phyloP scores from a whole-genome alignment of 2,888 invertebrate genomes.

The Platynereis dumerilii region DNA sequence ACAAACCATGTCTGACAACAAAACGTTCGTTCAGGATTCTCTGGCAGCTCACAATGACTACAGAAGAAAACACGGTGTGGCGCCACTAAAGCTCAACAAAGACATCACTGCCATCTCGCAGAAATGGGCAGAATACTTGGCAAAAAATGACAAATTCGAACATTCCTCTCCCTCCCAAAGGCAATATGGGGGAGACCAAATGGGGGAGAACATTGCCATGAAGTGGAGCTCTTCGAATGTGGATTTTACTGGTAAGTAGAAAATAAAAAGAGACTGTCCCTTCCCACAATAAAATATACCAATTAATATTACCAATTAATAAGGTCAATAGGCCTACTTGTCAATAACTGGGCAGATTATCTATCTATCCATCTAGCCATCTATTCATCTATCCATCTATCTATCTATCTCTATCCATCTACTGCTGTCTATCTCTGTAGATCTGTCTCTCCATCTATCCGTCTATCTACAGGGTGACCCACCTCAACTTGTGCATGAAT shows the following conservation, averaged over 20 bases:
- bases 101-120: constrained; percentile 66
- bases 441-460: too few species aligned
- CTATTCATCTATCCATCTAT: too few species aligned
- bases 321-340: too few species aligned
- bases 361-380: too few species aligned
- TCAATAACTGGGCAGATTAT: too few species aligned
- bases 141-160: constrained; percentile 82
- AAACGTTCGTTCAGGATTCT: constrained; percentile 49
- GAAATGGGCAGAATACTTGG: constrained; percentile 84
- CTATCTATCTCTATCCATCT: too few species aligned
- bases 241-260: constrained; percentile 41
- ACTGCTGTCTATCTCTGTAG: too few species aligned
- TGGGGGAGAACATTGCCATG: constrained; percentile 50
- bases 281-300: too few species aligned
- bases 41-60: constrained; percentile 54
- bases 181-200: constrained; percentile 74
- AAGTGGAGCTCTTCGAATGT: constrained; percentile 42
- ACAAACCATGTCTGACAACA: constrained; percentile 33
- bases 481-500: too few species aligned
- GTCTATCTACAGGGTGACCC: too few species aligned
- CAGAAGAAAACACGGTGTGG: constrained; percentile 54
- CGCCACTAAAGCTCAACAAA: constrained; percentile 45
- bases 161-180: constrained; percentile 68
- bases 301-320: too few species aligned
- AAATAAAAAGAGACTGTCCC: too few species aligned